A percentile compares a stretch with the other conserved stretches of the same genome.
Evolutionary conservation across 1,140 invertebrate species (phyloP).

Genomic region (Formica selysi): DNA sequence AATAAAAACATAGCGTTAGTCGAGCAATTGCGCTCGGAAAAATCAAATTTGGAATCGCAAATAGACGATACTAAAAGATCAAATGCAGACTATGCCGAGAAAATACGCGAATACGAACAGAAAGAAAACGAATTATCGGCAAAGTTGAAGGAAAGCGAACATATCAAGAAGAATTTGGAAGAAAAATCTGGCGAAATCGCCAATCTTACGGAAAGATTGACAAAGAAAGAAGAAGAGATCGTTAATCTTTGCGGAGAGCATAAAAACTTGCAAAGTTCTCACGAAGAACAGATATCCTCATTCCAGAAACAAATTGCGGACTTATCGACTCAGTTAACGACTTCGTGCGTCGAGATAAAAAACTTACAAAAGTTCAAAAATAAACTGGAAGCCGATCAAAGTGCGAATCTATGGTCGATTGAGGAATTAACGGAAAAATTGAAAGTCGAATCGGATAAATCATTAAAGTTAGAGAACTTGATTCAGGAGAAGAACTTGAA

Average conservation of each 20-base stretch:
- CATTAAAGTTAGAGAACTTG: conserved; percentile 67
- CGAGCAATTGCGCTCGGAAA: conserved; percentile 68
- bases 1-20: conserved; percentile 67
- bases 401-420: conserved; percentile 70
- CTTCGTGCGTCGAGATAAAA: conserved; percentile 84
- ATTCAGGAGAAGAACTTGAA: conserved; percentile 71
- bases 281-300: conserved; percentile 72
- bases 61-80: conserved; percentile 71
- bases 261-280: conserved; percentile 82
- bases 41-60: conserved; percentile 70
- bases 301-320: conserved; percentile 83
- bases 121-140: conserved; percentile 69
- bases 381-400: conserved; percentile 84
- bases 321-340: conserved; percentile 83
- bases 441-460: conserved; percentile 55
- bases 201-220: conserved; percentile 72
- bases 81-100: conserved; percentile 70
- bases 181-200: conserved; percentile 67
- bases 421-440: conserved; percentile 76
- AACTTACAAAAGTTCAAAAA: conserved; percentile 85
- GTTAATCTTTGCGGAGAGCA: conserved; percentile 51
- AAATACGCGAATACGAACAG: conserved; percentile 68
- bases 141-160: conserved; percentile 71
- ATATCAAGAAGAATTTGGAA: conserved; percentile 65
- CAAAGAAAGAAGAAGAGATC: conserved; percentile 84